Evolutionary conservation across 1,140 invertebrate species (phyloP), one percentile per base, ranked within the genome.

Genomic region (Eurosta solidaginis): DNA sequence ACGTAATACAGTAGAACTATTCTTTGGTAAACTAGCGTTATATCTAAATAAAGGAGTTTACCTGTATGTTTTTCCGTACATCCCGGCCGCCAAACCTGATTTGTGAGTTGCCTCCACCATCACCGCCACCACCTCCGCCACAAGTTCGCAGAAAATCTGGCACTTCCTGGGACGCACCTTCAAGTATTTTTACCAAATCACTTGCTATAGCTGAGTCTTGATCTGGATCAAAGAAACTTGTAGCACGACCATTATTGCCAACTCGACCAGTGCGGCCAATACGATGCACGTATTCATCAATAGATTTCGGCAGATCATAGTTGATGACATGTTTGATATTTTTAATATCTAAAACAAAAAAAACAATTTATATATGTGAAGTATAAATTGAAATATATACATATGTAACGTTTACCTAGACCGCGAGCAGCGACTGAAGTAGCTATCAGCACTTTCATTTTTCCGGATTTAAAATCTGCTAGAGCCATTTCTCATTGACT

Each of bases 181-280:
- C 89, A 3, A 98, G 88, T 76, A 96, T 93, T 81, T 91, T 92
- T 0, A 94, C 90, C 9, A 98, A 87, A 79, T 92, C 91, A 0
- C 86, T 86, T 1, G 91, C 92, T 0, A 98, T 52, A 0, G 81
- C 80, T 0, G 50, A 63, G 86, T 98, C 93, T 0, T 85, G 76
- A 1, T 91, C 89, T 0, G 90, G 82, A 86, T 96, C 93, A 85
- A 91, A 98, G 88, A 98, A 98, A 9, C 94, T 96, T 0, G 95
- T 95, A 0, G 97, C 96, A 82, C 92, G 93, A 5, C 97, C 97
- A 49, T 93, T 87, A 88, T 98, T 97, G 0, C 97, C 97, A 25
- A 98, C 94, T 49, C 97, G 92, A 1, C 97, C 97, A 20, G 97
- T 99, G 82, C 97, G 90, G 1, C 97, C 97, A 83, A 98, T 98